Evolutionary conservation across 2,888 invertebrate genomes (phyloP).

Genomic region (Andrena minutula): DNA sequence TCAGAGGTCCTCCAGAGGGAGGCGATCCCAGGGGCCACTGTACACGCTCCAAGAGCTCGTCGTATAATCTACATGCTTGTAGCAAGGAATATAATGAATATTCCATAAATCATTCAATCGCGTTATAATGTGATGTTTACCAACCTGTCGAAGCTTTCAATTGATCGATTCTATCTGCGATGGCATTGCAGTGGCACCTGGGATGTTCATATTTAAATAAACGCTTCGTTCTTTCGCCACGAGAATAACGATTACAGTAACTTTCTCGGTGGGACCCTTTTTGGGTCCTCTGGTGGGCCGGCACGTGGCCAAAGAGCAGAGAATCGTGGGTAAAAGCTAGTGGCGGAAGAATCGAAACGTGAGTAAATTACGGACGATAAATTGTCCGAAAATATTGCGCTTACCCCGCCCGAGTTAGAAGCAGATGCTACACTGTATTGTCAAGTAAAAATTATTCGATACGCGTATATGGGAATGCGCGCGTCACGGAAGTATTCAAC

Average conservation of each 20-base stretch:
- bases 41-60: neutral
- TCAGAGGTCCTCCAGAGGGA: conserved; percentile 42
- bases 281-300: neutral
- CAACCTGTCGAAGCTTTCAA: neutral
- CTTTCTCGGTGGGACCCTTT: neutral
- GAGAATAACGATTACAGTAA: neutral
- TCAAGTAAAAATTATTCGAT: conserved; percentile 40
- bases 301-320: neutral
- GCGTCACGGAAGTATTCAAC: conserved; percentile 6
- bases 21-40: conserved; percentile 35
- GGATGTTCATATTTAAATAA: conserved; percentile 7
- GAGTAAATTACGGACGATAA: conserved; percentile 2
- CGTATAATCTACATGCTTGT: neutral
- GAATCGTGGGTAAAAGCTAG: neutral
- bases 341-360: conserved; percentile 34
- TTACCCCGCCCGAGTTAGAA: conserved; percentile 73
- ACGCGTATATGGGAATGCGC: conserved; percentile 22
- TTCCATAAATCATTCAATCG: neutral
- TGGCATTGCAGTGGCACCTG: conserved; percentile 10
- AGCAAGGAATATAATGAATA: neutral
- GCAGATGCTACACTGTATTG: conserved; percentile 31
- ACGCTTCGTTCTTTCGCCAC: conserved; percentile 39
- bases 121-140: too few species aligned
- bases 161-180: neutral
- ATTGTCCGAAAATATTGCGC: conserved; percentile 70